Percentiles rank a stretch among this genome's conserved stretches.
Evolutionary conservation across 1,140 invertebrate genomes (phyloP).

Genomic region (Babylonia areolata): DNA sequence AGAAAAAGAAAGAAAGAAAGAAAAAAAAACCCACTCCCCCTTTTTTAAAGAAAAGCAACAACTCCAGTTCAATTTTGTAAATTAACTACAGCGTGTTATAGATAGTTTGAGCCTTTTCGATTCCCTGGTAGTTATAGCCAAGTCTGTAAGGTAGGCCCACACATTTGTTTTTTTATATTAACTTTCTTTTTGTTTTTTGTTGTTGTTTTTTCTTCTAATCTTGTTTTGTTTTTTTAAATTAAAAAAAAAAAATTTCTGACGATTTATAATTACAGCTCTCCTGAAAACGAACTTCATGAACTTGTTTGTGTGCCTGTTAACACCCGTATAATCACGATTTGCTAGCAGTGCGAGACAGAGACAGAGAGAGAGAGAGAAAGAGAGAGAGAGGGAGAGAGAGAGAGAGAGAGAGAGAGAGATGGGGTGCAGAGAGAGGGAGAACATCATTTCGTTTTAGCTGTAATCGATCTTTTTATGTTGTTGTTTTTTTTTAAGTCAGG

Average conservation of each 20-base stretch:
- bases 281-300: not conserved
- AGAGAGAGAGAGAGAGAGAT: not conserved
- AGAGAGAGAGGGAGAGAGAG: conserved; percentile 6
- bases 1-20: no score
- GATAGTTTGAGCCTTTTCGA: not conserved
- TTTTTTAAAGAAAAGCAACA: no score
- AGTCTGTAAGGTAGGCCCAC: not conserved
- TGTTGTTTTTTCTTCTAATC: not conserved
- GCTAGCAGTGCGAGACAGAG: not conserved
- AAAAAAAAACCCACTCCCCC: no score
- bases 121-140: not conserved
- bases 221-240: no score
- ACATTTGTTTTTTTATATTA: not conserved
- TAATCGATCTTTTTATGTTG: no score
- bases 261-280: not conserved
- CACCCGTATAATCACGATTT: not conserved
- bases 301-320: not conserved
- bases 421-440: not conserved
- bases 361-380: not conserved
- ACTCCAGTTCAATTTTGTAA: conserved; percentile 6
- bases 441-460: no score
- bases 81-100: not conserved
- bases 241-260: no score
- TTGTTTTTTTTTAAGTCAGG: no score
- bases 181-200: not conserved